Evolutionary conservation across 1,140 invertebrate species (phyloP).

Genomic region (Danaus melanippus): DNA sequence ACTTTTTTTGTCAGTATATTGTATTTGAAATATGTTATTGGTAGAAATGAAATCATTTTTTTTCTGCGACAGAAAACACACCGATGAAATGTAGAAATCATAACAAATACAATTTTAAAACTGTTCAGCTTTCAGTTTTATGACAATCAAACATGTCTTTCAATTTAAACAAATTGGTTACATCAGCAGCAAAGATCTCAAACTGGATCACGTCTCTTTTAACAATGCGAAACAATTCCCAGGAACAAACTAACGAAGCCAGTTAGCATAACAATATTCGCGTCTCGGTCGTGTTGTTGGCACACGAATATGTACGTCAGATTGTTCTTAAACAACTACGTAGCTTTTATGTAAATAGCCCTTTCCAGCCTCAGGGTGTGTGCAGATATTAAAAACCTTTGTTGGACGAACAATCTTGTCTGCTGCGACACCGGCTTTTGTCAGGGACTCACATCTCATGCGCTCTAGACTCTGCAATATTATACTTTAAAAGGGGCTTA

Average conservation of each 20-base stretch:
- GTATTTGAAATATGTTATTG: no score
- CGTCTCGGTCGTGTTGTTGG: constrained; percentile 43
- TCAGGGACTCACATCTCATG: constrained; percentile 20
- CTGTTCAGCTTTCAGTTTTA: constrained; percentile 1
- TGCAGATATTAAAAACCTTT: constrained; percentile 67
- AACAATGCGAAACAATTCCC: constrained; percentile 63
- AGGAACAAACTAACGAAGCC: constrained; percentile 66
- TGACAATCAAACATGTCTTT: constrained; percentile 18
- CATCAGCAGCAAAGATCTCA: constrained; percentile 39
- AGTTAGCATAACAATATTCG: constrained; percentile 70
- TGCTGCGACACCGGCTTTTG: constrained; percentile 29
- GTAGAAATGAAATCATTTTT: no score
- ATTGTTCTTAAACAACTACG: constrained; percentile 60
- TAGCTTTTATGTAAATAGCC: constrained; percentile 65
- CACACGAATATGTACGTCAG: constrained; percentile 44
- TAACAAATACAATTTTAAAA: not conserved
- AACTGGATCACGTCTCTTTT: constrained; percentile 52
- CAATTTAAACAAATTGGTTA: constrained; percentile 40
- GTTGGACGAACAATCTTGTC: constrained; percentile 49
- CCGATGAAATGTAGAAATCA: not conserved
- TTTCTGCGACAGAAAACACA: no score
- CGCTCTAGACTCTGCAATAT: constrained; percentile 4
- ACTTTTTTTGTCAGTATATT: no score
- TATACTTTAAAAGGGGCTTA: no score
- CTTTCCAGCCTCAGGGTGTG: constrained; percentile 50